Evolutionary conservation across 2,797 vertebrate species (phyloP), one percentile per base, ranked within the genome.

Genomic region (Harpagifer antarcticus): DNA sequence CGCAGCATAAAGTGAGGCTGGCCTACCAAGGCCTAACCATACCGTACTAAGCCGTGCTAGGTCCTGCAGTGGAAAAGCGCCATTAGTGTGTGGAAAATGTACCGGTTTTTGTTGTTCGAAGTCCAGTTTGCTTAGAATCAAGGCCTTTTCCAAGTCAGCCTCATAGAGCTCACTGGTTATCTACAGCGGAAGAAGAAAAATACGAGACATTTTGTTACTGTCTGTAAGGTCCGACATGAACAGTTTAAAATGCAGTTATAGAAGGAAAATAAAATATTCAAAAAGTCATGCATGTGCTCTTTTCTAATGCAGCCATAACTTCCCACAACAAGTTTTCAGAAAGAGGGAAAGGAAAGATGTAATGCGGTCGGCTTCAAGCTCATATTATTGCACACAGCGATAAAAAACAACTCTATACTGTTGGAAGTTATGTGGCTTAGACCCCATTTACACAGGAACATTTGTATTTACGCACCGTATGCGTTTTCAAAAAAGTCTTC

Each of bases 121-220:
- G 76, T 99, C 97, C 85, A 97, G 89, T 94, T 98, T 97, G 92
- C 98, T 99, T 59, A 98, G 87, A 77, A 99, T 96, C 81, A 99
- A 90, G 27, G 98, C 97, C 84, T 98, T 98, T 91, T 99, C 96
- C 91, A 99, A 93, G 89, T 99, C 97, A 17, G 97, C 97, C 91
- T 98, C 97, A 88, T 97, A 99, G 82, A 99, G 92, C 86, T 99
- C 97, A 86, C 94, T 95, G 74, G 97, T 98, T 81, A 99, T 92
- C 97, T 99, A 79, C 71, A 84, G 74, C 54, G 31, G 12, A 64
- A 56, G 62, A 48, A 72, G 61, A 47, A 58, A 40, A 70, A 8
- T 37, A 66, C 11, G 31, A 53, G 43, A 2, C 40, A 9, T 27
- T 6, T 19, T 42, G 0, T 2, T 44, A 59, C 37, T 5, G 12